Conservation (phyloP, 2,797 vertebrate genomes). For the Leucoraja ocellata region DNA sequence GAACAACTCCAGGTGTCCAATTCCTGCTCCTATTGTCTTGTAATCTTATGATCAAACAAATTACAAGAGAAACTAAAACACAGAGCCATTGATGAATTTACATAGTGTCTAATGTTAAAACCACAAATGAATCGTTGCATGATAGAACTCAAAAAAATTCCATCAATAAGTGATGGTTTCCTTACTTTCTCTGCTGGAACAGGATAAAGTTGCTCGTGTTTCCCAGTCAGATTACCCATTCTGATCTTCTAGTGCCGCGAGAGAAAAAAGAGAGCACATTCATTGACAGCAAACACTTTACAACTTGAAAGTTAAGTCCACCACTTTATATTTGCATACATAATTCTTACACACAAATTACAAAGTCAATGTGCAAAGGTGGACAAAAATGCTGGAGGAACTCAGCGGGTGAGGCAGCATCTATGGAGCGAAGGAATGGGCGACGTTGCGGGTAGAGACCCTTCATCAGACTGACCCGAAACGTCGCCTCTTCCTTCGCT, state of each 20-base stretch:
- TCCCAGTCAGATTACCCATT: slow-evolving; percentile 20
- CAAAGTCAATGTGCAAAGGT: no score
- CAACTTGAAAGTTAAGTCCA: no score
- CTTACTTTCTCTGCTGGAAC: not conserved
- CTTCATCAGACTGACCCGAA: no score
- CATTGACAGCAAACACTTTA: not conserved
- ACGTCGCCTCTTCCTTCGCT: no score
- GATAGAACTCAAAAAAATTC: not conserved
- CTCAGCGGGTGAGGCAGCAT: no score
- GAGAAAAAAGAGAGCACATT: not conserved
- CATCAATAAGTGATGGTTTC: not conserved
- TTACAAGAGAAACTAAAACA: not conserved
- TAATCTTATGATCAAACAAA: not conserved
- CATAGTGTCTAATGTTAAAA: not conserved
- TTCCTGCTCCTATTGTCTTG: no score
- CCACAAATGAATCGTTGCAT: not conserved
- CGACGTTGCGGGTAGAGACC: no score
- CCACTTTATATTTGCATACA: not conserved
- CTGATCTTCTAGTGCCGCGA: not conserved
- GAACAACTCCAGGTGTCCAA: no score
- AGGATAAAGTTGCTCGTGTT: not conserved
- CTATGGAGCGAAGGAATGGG: no score
- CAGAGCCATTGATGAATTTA: not conserved
- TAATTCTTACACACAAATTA: not conserved
- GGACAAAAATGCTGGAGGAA: no score